Evolutionary conservation across 64 coral and sea anemone species (phyloP), one percentile per base, ranked within the genome.

Genomic region (Platygyra sinensis): DNA sequence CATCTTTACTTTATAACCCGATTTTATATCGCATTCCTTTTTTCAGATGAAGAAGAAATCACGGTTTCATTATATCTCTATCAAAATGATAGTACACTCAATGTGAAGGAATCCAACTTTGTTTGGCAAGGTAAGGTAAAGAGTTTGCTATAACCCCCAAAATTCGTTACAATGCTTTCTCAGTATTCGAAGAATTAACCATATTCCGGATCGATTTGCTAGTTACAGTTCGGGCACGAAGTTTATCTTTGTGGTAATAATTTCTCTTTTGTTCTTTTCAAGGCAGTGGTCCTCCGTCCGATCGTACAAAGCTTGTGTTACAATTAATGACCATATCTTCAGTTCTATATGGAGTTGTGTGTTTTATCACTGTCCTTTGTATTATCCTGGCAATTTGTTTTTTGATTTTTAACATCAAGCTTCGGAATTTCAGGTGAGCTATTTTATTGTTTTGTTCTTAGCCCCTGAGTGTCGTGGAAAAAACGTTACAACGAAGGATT

Each of bases 371-470:
- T 55, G 46, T 92, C 11, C 42, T 95, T 0, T 95, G 94, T 42
- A 95, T 95, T 46, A 24, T 92, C 38, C 38, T 95, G 60, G 94
- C 89, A 24, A 60, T 89, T 89, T 52, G 86, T 29, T 95, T 95
- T 79, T 31, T 95, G 30, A 72, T 79, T 29, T 95, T 95, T 80
- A 95, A 95, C 84, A 77, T 95, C 72, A 73, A 72, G 9, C 91
- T 92, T 77, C 89, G 94, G 4, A 55, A 95, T 75, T 95, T 88
- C 79, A 89, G 89, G 94, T 95, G 69, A 88, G 71, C 59, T 57
- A 57, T 15, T 12, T 57, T 57, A 57, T 1, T 57, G 54, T 0
- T 14, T 57, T 57, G 15, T 57, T 12, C 11, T 14, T 14, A 57
- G 54, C 10, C 15, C 42, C 3, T 5, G n/a, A 8, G 42, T 57